Evolutionary conservation across 2,113 vertebrate genomes (phyloP).

Genomic region (Pampusana beccarii): DNA sequence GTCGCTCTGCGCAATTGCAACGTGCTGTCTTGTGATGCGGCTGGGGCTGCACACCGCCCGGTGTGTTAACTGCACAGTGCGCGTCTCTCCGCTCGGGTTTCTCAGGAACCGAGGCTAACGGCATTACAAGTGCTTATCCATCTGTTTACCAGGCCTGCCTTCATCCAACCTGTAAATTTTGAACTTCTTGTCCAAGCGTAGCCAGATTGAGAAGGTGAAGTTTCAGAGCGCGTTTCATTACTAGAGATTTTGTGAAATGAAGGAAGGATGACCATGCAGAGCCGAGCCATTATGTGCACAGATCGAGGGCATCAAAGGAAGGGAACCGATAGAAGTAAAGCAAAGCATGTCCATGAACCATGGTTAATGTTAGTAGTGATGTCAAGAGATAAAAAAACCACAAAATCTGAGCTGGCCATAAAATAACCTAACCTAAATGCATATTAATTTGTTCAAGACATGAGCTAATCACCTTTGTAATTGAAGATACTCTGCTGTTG

Average conservation of each 20-base stretch:
- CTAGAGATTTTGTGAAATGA: neutral
- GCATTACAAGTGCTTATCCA: fast-evolving
- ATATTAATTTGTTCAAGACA: neutral
- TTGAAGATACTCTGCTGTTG: neutral
- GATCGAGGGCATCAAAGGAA: neutral
- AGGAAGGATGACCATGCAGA: neutral
- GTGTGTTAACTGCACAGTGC: too few species aligned
- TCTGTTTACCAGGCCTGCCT: fast-evolving
- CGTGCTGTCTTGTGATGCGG: too few species aligned
- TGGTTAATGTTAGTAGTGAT: neutral
- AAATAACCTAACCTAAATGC: neutral
- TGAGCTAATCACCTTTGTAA: neutral
- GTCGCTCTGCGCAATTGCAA: too few species aligned
- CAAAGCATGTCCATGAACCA: neutral
- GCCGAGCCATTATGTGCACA: fast-evolving
- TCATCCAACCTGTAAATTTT: fast-evolving
- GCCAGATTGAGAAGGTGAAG: neutral
- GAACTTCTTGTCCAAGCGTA: too few species aligned
- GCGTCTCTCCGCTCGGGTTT: too few species aligned
- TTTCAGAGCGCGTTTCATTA: fast-evolving
- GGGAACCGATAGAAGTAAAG: neutral
- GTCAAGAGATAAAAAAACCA: neutral
- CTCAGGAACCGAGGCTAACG: fast-evolving
- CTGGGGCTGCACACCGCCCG: too few species aligned
- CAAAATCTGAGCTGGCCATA: neutral